These are phyloP conservation scores for Drosophila hamatofila DNA, from an alignment of 2,888 invertebrate genomes.

Conservation along the genomic window DNA sequence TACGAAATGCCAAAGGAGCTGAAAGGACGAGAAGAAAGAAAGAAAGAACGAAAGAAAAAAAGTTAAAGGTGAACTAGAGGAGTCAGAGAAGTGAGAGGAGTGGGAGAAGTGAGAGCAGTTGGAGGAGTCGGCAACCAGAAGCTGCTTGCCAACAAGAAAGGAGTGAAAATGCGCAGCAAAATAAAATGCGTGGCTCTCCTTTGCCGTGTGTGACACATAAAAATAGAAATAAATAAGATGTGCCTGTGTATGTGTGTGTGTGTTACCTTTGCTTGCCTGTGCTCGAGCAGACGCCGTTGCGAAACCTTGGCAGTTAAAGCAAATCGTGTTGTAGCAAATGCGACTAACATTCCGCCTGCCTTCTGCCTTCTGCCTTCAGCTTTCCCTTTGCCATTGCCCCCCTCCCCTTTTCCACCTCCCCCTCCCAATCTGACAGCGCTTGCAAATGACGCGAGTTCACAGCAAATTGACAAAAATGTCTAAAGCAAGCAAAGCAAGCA, in stretches of 20 bases:
- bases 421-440: neutral
- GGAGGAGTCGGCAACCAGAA: neutral
- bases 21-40: slow-evolving; percentile 24
- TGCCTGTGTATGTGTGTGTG: neutral
- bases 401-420: too few relatives aligned
- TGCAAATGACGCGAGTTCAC: slow-evolving; percentile 68
- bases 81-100: neutral
- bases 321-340: slow-evolving; percentile 76
- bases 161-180: slow-evolving; percentile 74
- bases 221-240: slow-evolving; percentile 71
- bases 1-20: slow-evolving; percentile 57
- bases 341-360: slow-evolving; percentile 51
- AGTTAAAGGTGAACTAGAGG: slow-evolving; percentile 26
- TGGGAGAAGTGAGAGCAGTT: neutral
- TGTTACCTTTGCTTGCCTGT: slow-evolving; percentile 12
- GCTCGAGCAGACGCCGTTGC: slow-evolving; percentile 15
- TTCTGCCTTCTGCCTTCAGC: too few relatives aligned
- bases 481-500: slow-evolving; percentile 55
- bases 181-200: slow-evolving; percentile 52
- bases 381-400: too few relatives aligned
- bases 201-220: slow-evolving; percentile 58
- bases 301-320: slow-evolving; percentile 62
- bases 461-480: slow-evolving; percentile 71
- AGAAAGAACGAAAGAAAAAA: neutral
- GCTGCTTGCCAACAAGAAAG: slow-evolving; percentile 28